Evolutionary conservation across 1,140 invertebrate genomes (phyloP).

Genomic region (Achroia grisella): DNA sequence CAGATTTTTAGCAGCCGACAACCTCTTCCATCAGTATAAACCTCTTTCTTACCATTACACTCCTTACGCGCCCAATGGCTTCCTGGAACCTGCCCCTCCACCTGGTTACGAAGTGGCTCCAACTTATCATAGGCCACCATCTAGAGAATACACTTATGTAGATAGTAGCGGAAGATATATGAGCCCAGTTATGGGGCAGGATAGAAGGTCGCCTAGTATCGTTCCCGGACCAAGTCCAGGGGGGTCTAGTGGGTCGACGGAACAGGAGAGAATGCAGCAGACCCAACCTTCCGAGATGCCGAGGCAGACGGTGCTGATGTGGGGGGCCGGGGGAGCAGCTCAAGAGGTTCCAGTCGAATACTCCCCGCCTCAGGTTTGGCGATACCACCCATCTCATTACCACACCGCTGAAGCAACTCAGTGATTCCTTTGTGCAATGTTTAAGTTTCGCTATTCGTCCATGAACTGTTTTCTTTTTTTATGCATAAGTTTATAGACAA

Average conservation of each 20-base stretch:
- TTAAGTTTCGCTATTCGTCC: too few relatives aligned
- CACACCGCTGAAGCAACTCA: constrained; percentile 68
- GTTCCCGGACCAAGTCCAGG: constrained; percentile 57
- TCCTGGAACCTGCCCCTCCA: constrained; percentile 78
- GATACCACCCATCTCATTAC: constrained; percentile 61
- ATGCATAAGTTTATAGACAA: not conserved
- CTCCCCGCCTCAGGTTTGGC: constrained; percentile 67
- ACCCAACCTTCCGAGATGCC: constrained; percentile 77
- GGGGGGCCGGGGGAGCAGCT: constrained; percentile 77
- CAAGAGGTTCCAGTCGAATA: constrained; percentile 60
- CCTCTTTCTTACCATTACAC: constrained; percentile 83
- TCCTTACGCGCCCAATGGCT: constrained; percentile 85
- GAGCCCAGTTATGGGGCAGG: constrained; percentile 52
- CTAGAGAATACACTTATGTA: constrained; percentile 73
- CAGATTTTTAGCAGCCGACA: constrained; percentile 85
- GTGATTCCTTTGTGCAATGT: constrained; percentile 34
- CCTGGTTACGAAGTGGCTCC: constrained; percentile 65
- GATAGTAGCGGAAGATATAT: constrained; percentile 62
- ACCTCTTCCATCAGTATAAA: constrained; percentile 90
- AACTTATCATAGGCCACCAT: constrained; percentile 58
- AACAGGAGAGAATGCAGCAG: constrained; percentile 49
- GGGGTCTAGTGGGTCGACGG: constrained; percentile 50
- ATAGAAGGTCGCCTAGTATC: constrained; percentile 73
- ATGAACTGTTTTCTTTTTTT: not conserved
- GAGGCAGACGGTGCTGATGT: constrained; percentile 90